Conservation (phyloP, 2,888 invertebrate species). For the Eurytoma adleriae region DNA sequence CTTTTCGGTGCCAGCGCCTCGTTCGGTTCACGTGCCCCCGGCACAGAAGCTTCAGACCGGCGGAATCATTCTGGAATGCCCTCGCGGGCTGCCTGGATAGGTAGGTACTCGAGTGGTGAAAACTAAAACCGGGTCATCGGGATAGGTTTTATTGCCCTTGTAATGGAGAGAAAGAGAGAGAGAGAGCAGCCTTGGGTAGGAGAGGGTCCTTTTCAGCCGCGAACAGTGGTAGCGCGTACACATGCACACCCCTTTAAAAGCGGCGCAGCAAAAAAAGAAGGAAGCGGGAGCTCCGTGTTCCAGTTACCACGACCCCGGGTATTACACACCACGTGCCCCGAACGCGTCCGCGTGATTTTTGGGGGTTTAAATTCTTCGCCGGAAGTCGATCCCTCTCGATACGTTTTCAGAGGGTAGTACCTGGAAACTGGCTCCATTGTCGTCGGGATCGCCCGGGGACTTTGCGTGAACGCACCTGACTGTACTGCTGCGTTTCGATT, state of each 20-base stretch:
- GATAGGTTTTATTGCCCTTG: conserved; percentile 7
- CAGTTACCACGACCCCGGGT: conserved; percentile 12
- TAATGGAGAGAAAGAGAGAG: conserved; percentile 6
- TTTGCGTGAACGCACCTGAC: not conserved
- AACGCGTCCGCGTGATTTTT: not conserved
- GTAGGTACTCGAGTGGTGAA: not conserved
- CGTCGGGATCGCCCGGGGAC: not conserved
- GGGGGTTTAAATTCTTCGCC: not conserved
- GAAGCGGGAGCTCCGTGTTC: not conserved
- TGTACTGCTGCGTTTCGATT: not conserved
- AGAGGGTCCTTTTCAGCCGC: not conserved
- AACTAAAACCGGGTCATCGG: conserved; percentile 35
- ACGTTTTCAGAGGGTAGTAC: no score
- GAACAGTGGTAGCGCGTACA: not conserved
- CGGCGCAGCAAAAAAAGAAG: not conserved
- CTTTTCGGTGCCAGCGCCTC: no score
- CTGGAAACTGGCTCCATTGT: no score
- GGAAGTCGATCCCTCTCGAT: not conserved
- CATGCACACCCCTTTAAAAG: conserved; percentile 1
- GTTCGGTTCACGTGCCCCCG: not conserved
- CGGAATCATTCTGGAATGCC: not conserved
- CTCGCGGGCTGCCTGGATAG: not conserved
- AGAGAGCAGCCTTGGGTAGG: not conserved
- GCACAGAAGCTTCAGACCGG: not conserved
- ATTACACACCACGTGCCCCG: not conserved